phyloP scores from a whole-genome alignment of 2,888 invertebrate genomes.

The Schizaphis graminum region DNA sequence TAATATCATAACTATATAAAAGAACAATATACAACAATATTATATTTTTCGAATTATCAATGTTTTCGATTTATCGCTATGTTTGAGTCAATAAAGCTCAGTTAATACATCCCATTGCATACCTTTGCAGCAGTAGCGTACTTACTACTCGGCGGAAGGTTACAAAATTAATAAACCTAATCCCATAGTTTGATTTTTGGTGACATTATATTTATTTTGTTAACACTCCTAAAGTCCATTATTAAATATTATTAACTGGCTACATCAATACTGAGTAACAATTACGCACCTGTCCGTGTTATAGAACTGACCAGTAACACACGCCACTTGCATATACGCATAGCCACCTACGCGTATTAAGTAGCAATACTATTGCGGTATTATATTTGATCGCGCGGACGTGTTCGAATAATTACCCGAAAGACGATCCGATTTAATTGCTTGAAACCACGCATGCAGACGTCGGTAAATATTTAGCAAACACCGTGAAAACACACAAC shows the following conservation, averaged over 20 bases:
- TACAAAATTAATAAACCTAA: too few species aligned
- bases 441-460: not conserved
- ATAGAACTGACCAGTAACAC: not conserved
- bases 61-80: not conserved
- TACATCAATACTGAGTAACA: too few species aligned
- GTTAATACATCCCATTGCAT: not conserved
- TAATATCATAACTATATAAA: not conserved
- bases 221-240: too few species aligned
- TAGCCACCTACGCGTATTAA: not conserved
- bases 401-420: not conserved
- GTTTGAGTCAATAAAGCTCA: not conserved
- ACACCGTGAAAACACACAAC: not conserved
- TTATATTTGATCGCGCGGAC: not conserved
- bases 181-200: not conserved
- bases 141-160: too few species aligned
- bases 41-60: not conserved
- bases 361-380: not conserved
- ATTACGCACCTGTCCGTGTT: too few species aligned
- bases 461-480: conserved; percentile 47
- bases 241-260: too few species aligned
- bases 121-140: not conserved
- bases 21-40: not conserved
- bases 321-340: not conserved
- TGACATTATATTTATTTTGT: not conserved
- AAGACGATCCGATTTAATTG: conserved; percentile 46